These are phyloP conservation scores for Pimpla rufipes DNA, from an alignment of 2,888 invertebrate genomes.

Conservation along the genomic window DNA sequence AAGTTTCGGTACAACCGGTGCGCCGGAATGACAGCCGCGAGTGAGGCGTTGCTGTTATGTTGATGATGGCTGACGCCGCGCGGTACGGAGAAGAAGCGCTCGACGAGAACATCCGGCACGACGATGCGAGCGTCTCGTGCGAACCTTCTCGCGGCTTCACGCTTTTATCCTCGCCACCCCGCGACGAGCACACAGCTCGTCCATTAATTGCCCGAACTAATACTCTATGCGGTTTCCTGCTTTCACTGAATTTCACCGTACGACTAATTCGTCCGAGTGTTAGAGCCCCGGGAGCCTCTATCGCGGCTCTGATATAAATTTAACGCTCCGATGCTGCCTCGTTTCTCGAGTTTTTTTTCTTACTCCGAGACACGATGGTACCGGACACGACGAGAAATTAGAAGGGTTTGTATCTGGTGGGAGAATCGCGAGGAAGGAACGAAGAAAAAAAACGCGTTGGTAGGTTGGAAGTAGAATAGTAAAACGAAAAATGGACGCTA, in stretches of 20 bases:
- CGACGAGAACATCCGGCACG: slow-evolving; percentile 62
- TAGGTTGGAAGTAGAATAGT: too few relatives aligned
- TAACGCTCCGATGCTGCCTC: slow-evolving; percentile 23
- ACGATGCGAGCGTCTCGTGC: slow-evolving; percentile 46
- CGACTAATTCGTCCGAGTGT: slow-evolving; percentile 40
- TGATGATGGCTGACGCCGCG: slow-evolving; percentile 19
- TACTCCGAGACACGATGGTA: neutral
- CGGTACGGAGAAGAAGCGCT: slow-evolving; percentile 58
- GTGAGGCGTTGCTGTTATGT: slow-evolving; percentile 36
- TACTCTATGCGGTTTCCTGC: slow-evolving; percentile 55
- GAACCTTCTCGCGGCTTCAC: slow-evolving; percentile 60
- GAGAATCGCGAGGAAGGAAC: neutral
- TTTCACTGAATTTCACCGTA: slow-evolving; percentile 60
- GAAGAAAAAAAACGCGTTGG: slow-evolving; percentile 40
- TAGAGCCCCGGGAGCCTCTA: neutral
- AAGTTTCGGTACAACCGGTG: slow-evolving; percentile 41
- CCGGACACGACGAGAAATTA: slow-evolving; percentile 35
- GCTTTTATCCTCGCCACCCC: slow-evolving; percentile 40
- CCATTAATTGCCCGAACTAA: slow-evolving; percentile 54
- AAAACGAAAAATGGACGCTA: too few relatives aligned
- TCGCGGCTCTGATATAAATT: slow-evolving; percentile 42
- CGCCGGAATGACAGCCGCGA: slow-evolving; percentile 47
- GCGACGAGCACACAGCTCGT: slow-evolving; percentile 10
- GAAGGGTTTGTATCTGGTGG: slow-evolving; percentile 26
- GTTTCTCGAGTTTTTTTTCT: slow-evolving; percentile 26